Evolutionary conservation across 2,113 vertebrate species (phyloP), one percentile per base, ranked within the genome.

Genomic region (Notothenia coriiceps): DNA sequence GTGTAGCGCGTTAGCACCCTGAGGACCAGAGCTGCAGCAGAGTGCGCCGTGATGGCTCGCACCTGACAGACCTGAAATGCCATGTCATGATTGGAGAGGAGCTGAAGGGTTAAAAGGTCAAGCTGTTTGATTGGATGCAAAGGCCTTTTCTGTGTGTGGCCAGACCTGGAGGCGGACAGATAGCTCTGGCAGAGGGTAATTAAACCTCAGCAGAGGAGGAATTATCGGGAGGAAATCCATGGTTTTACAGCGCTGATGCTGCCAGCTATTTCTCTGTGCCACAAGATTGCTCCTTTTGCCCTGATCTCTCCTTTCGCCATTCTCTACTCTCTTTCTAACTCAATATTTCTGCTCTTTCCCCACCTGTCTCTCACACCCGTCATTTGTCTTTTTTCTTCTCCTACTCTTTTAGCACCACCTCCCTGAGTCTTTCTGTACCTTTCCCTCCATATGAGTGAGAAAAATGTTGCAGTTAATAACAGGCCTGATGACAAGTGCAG

Each of bases 381-480:
- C 71, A 49, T 68, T 73, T 79, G 56, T 51, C n/a, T 60, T 22
- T 47, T 35, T 43, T 22, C 14, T 3, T 9, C 46, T 43, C 20
- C 46, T 0, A 0, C 62, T 55, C 35, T n/a, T 33, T 40, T 22
- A 29, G n/a, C 12, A 46, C 46, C 46, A 18, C 64, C 59, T 33
- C 66, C 17, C 22, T 4, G 54, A 49, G 60, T 84, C 65, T 63
- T 82, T 76, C 70, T 64, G n/a, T 64, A 70, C 72, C 57, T 69
- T 83, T 65, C 74, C 54, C 22, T 54, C 75, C 68, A 20, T 83
- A 55, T 1, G 29, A 70, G 91, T 51, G 57, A 81, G 84, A 88
- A 87, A 90, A 84, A 89, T 71, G 78, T 81, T 90, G 77, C 77
- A 51, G 82, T 87, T 93, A 90, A 91, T 90, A 91, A 89, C 82